Percentiles rank a stretch among this genome's conserved stretches.
These are phyloP conservation scores for Ceratina calcarata DNA, from an alignment of 1,140 invertebrate species.

Conservation along the genomic window DNA sequence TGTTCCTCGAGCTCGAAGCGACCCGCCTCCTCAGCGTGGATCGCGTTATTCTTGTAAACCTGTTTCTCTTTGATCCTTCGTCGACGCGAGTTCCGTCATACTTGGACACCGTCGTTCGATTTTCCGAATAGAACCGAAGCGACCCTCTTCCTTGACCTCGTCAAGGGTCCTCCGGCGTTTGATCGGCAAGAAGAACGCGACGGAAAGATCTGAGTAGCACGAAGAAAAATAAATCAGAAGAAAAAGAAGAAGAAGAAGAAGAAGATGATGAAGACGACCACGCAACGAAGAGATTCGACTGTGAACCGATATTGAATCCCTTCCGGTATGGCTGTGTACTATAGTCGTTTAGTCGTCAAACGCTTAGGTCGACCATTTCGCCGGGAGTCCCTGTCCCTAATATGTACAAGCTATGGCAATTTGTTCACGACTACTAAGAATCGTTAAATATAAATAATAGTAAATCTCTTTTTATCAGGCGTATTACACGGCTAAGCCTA, in stretches of 20 bases:
- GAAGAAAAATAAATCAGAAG: too few species aligned
- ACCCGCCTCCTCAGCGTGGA: constrained; percentile 9
- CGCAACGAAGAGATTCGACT: not conserved
- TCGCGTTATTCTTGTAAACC: constrained; percentile 13
- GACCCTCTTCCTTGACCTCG: not conserved
- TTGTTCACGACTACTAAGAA: too few species aligned
- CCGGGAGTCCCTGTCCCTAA: too few species aligned
- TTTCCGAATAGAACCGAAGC: not conserved
- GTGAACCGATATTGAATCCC: not conserved
- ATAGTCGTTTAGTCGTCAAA: constrained; percentile 8
- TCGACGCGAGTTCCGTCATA: not conserved
- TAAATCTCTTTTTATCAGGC: too few species aligned
- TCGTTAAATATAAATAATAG: too few species aligned
- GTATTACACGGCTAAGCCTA: too few species aligned
- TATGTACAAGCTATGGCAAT: too few species aligned
- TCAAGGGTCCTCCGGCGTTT: too few species aligned
- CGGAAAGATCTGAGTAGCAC: too few species aligned
- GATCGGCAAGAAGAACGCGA: too few species aligned
- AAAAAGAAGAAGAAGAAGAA: too few species aligned
- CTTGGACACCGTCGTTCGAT: not conserved
- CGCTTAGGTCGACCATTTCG: too few species aligned
- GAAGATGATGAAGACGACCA: constrained; percentile 18
- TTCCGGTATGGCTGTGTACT: constrained; percentile 26
- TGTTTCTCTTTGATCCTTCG: constrained; percentile 5
- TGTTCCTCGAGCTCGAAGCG: not conserved